These are phyloP conservation scores for Ageneiosus marmoratus DNA, from an alignment of 2,113 vertebrate genomes.

Conservation along the genomic window DNA sequence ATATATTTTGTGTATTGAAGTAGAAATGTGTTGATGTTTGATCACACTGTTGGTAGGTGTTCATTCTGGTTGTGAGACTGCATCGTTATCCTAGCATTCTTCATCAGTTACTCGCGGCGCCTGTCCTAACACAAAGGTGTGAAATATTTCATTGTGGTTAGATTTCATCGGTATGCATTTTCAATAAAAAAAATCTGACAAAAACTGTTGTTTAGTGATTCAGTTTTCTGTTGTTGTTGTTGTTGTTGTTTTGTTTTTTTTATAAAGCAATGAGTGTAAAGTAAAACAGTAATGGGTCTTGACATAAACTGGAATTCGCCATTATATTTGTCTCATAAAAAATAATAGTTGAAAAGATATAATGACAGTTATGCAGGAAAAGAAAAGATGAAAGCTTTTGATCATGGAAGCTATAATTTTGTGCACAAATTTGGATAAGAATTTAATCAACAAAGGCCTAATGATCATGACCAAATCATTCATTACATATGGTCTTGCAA, in stretches of 20 bases:
- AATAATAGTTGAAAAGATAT: neutral
- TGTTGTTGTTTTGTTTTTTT: no score
- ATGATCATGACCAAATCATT: no score
- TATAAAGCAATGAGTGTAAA: no score
- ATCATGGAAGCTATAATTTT: no score
- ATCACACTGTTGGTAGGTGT: constrained; percentile 65
- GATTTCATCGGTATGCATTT: constrained; percentile 77
- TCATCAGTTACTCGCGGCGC: constrained; percentile 57
- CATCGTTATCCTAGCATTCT: constrained; percentile 70
- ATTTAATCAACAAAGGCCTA: neutral
- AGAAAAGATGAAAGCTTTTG: neutral
- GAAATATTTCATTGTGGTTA: constrained; percentile 69
- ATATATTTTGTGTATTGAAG: constrained; percentile 81
- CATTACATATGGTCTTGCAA: no score
- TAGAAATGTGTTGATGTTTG: constrained; percentile 72
- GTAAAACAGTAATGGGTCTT: neutral
- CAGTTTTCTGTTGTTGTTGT: neutral
- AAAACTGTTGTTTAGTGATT: neutral
- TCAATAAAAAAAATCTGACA: constrained; percentile 72
- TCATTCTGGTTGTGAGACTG: constrained; percentile 66
- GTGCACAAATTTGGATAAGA: neutral
- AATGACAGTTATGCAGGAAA: no score
- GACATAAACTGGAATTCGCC: neutral
- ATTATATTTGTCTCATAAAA: neutral
- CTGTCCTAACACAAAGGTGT: constrained; percentile 44